These are phyloP conservation scores for Entelurus aequoreus DNA, from an alignment of 2,113 vertebrate species.

Conservation along the genomic window DNA sequence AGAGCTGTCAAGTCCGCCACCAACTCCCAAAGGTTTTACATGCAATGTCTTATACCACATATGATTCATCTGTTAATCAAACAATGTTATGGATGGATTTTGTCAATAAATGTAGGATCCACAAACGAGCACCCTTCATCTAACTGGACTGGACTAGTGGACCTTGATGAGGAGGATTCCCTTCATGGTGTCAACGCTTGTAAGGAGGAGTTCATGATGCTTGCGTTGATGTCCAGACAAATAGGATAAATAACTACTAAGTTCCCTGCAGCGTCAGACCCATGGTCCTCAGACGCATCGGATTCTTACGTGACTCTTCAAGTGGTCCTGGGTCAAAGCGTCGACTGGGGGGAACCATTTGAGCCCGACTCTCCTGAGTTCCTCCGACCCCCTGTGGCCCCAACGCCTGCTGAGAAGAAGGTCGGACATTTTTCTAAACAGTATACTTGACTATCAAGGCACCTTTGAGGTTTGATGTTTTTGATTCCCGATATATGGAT, in stretches of 20 bases:
- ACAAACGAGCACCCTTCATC: slow-evolving; percentile 28
- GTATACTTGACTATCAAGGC: no score
- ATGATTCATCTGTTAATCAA: slow-evolving; percentile 3
- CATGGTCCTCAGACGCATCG: slow-evolving; percentile 55
- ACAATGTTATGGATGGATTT: neutral
- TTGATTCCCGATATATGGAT: no score
- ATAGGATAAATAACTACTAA: slow-evolving; percentile 3
- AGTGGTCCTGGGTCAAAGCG: slow-evolving; percentile 46
- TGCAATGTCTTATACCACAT: slow-evolving; percentile 11
- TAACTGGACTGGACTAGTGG: slow-evolving; percentile 66
- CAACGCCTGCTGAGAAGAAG: slow-evolving; percentile 60
- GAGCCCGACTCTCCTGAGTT: slow-evolving; percentile 54
- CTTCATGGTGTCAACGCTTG: slow-evolving; percentile 23
- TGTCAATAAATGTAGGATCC: neutral
- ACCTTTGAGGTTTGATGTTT: no score
- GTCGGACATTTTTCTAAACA: slow-evolving; percentile 17
- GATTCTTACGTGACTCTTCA: slow-evolving; percentile 54
- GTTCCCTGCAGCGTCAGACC: slow-evolving; percentile 45
- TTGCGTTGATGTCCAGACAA: neutral
- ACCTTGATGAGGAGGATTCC: slow-evolving; percentile 56
- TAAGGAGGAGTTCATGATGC: slow-evolving; percentile 26
- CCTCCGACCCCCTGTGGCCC: slow-evolving; percentile 34
- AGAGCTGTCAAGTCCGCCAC: slow-evolving; percentile 30
- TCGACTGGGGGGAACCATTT: slow-evolving; percentile 60
- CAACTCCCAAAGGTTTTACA: slow-evolving; percentile 43